phyloP scores from a whole-genome alignment of 2,797 vertebrate genomes.

The Rhinichthys osculus region DNA sequence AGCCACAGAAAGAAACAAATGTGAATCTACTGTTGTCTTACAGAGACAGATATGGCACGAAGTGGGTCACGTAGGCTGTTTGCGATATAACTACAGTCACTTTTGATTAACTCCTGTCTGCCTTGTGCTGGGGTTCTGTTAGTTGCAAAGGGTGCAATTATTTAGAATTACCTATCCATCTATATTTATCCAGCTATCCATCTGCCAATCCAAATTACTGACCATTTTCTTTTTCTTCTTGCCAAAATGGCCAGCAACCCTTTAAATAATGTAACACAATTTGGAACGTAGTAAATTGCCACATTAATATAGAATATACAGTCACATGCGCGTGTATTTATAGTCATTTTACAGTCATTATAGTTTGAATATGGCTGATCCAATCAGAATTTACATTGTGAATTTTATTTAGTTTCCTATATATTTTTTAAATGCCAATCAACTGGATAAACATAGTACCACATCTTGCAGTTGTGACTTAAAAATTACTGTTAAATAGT shows the following conservation, averaged over 20 bases:
- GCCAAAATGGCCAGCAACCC: neutral
- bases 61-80: conserved; percentile 22
- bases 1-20: neutral
- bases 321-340: neutral
- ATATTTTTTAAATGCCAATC: neutral
- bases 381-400: neutral
- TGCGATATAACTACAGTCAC: conserved; percentile 37
- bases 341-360: neutral
- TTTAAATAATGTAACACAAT: neutral
- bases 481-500: neutral
- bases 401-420: neutral
- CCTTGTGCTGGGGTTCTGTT: conserved; percentile 41
- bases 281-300: neutral
- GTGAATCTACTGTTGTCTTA: neutral
- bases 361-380: neutral
- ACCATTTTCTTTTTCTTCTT: neutral
- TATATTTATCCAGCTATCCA: conserved; percentile 16
- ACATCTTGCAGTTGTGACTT: neutral
- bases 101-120: conserved; percentile 34
- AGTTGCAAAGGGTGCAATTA: conserved; percentile 40
- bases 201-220: conserved; percentile 34
- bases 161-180: conserved; percentile 33
- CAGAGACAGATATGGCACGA: conserved; percentile 6
- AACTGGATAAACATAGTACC: neutral
- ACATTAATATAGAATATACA: neutral